Percentiles rank a stretch among this genome's conserved stretches.
Evolutionary conservation across 1,140 invertebrate species (phyloP).

Genomic region (Branchinecta lindahli): DNA sequence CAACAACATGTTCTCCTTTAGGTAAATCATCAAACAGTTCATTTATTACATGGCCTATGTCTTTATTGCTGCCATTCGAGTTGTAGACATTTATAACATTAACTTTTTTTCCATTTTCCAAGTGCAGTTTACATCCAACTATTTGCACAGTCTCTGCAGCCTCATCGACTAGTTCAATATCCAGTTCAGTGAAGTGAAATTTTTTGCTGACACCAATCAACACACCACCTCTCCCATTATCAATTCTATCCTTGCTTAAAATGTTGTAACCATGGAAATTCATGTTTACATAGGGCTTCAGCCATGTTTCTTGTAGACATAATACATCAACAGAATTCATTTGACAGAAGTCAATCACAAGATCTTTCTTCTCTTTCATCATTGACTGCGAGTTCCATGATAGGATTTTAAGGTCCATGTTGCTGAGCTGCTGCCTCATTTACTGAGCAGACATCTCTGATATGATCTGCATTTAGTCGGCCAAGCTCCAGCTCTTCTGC

Average conservation of each 20-base stretch:
- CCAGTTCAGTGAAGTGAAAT: background rate
- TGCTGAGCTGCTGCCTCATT: background rate
- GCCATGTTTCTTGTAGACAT: no score
- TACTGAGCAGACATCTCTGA: background rate
- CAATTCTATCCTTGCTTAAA: background rate
- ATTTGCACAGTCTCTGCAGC: background rate
- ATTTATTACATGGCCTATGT: background rate
- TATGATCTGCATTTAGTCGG: background rate
- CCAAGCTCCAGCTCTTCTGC: background rate
- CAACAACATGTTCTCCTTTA: no score
- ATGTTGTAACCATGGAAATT: constrained; percentile 1
- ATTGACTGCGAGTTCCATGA: background rate
- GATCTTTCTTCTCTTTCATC: constrained; percentile 5
- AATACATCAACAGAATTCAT: background rate
- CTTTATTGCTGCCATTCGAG: background rate
- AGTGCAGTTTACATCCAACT: constrained; percentile 9
- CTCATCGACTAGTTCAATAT: background rate
- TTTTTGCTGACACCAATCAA: background rate
- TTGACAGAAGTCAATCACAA: background rate
- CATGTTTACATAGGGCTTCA: background rate
- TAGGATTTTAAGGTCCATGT: no score
- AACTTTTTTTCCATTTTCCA: background rate
- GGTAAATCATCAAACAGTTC: background rate
- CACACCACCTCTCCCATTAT: background rate
- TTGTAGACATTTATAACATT: constrained; percentile 6